These are phyloP conservation scores for Pemphredon lugubris DNA, from an alignment of 2,888 invertebrate species.

Conservation along the genomic window DNA sequence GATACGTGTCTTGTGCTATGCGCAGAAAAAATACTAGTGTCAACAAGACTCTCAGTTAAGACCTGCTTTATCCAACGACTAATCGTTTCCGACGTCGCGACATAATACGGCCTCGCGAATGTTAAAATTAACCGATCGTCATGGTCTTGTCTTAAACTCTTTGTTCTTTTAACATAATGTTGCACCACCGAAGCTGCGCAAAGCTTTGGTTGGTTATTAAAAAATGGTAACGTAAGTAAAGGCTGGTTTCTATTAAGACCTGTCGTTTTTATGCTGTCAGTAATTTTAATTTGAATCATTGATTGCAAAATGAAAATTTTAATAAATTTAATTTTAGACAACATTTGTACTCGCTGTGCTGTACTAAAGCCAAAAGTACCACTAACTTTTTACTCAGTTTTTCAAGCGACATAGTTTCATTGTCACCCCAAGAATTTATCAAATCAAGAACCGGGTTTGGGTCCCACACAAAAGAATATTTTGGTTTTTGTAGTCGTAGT, in stretches of 20 bases:
- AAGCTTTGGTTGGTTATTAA: constrained; percentile 3
- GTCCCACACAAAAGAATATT: constrained; percentile 47
- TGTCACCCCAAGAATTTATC: constrained; percentile 14
- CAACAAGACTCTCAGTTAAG: not conserved
- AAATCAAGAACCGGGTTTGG: constrained; percentile 21
- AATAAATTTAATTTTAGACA: constrained; percentile 1
- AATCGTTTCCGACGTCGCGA: not conserved
- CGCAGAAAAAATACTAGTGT: constrained; percentile 7
- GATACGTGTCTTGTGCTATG: constrained; percentile 18
- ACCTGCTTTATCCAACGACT: too few relatives aligned
- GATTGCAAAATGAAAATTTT: constrained; percentile 1
- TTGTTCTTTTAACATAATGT: not conserved
- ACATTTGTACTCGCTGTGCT: constrained; percentile 6
- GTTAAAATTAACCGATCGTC: not conserved
- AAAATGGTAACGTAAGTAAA: constrained; percentile 7
- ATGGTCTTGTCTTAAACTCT: not conserved
- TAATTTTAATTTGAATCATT: not conserved
- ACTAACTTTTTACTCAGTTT: constrained; percentile 6
- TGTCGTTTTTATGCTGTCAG: constrained; percentile 8
- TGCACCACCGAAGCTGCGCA: constrained; percentile 1
- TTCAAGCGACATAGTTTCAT: not conserved
- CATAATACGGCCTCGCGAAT: not conserved
- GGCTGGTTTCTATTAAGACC: not conserved
- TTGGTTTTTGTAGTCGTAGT: constrained; percentile 32
- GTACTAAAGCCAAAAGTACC: constrained; percentile 13